Evolutionary conservation across 2,888 invertebrate species (phyloP).

Genomic region (Drosophila imparisetae): DNA sequence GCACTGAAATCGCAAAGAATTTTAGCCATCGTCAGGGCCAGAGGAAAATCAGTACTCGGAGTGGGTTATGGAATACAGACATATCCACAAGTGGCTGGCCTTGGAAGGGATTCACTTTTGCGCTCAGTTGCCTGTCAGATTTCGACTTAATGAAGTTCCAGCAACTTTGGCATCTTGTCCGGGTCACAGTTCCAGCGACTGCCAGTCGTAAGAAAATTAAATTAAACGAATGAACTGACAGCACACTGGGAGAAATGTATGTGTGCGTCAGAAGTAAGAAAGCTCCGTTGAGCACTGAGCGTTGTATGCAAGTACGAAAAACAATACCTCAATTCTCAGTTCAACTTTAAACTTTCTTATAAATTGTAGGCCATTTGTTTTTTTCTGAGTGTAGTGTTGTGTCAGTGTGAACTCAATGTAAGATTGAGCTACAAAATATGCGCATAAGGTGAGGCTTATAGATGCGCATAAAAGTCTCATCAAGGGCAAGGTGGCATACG

Average conservation of each 20-base stretch:
- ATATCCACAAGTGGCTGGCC: conserved; percentile 70
- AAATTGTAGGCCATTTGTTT: not conserved
- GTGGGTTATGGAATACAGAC: conserved; percentile 20
- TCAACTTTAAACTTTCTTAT: not conserved
- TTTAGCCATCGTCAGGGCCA: conserved; percentile 11
- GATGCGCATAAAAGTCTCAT: conserved; percentile 47
- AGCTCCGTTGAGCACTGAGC: not conserved
- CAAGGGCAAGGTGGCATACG: conserved; percentile 29
- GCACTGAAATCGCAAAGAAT: conserved; percentile 16
- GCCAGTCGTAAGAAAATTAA: conserved; percentile 55
- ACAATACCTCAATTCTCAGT: not conserved
- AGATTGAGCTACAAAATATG: conserved; percentile 17
- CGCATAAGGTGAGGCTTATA: conserved; percentile 21
- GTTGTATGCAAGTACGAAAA: not conserved
- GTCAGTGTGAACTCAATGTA: not conserved
- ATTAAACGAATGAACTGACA: conserved; percentile 50
- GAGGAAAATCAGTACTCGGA: conserved; percentile 12
- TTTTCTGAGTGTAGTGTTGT: not conserved
- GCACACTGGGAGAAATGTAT: conserved; percentile 6
- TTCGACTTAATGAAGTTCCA: conserved; percentile 69
- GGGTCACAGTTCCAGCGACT: conserved; percentile 32
- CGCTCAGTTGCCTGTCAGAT: conserved; percentile 64
- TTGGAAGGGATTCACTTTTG: conserved; percentile 45
- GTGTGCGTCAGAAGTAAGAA: not conserved
- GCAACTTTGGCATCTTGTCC: conserved; percentile 63